Evolutionary conservation across 2,113 vertebrate genomes (phyloP), one percentile per base, ranked within the genome.

Genomic region (Serilophus lunatus): DNA sequence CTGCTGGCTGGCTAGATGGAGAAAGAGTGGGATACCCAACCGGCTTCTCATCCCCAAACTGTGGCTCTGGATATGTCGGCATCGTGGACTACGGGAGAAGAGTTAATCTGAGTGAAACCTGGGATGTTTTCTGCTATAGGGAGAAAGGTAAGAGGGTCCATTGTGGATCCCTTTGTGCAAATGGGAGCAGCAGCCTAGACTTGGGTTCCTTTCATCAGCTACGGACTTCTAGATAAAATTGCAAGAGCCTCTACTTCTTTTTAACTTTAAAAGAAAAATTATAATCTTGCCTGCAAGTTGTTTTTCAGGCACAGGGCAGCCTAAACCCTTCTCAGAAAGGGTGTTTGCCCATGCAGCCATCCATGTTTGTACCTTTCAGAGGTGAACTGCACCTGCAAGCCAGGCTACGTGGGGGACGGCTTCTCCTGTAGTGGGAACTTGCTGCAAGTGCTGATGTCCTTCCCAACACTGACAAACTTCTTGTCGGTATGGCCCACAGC

Each of bases 41-140:
- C 2, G 98, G 97, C 90, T 99, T 97, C 51, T 93, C 99, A 82
- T 98, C 97, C 77, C 97, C 97, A 26, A 98, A 98, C 19, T 99
- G 99, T 9, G 99, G 99, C 25, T 98, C 97, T 0, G 99, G 99
- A 2, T 78, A 98, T 0, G 97, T 99, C 1, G 99, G 99, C 71
- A 99, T 99, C 1, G 98, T 99, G 65, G 99, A 99, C 95, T 99
- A 99, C 0, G 99, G 99, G 1, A 45, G 16, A 31, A 98, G 99
- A 82, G 91, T 44, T 77, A 99, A 99, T 84, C 92, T 98, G 88
- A 98, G 97, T 2, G 99, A 99, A 97, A 98, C 92, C 38, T 99
- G 99, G 99, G 99, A 99, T 40, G 97, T 97, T 40, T 99, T 99
- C 98, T 99, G 99, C 97, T 99, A 98, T 96, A 95, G 99, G 85